Percentiles rank a stretch among this genome's conserved stretches.
Conservation (phyloP, 2,888 invertebrate genomes). For the Plutella xylostella region DNA sequence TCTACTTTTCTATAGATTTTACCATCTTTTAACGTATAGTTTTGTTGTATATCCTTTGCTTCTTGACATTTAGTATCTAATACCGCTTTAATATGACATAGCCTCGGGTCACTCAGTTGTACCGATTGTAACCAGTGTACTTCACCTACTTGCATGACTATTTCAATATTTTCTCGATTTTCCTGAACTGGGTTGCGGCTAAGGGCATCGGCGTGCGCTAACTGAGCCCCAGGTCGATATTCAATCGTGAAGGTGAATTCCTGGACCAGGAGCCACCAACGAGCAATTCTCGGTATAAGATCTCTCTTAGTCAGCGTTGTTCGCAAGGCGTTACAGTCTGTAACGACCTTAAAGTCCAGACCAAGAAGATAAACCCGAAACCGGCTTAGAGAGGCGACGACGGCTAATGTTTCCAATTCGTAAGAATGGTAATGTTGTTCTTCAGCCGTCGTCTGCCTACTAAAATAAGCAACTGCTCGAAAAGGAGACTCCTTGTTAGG, state of each 20-base stretch:
- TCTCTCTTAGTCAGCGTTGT: neutral
- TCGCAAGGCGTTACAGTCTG: neutral
- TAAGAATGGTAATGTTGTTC: slow-evolving; percentile 28
- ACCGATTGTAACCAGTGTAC: slow-evolving; percentile 15
- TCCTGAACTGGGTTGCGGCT: slow-evolving; percentile 2
- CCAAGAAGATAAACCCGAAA: neutral
- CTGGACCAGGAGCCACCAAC: neutral
- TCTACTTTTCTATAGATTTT: slow-evolving; percentile 14
- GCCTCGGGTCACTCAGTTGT: slow-evolving; percentile 14
- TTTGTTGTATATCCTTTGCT: neutral
- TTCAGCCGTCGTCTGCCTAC: slow-evolving; percentile 18
- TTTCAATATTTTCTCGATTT: slow-evolving; percentile 2
- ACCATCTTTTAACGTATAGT: slow-evolving; percentile 15
- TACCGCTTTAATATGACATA: slow-evolving; percentile 11
- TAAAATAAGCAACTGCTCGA: slow-evolving; percentile 20
- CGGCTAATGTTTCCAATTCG: slow-evolving; percentile 24
- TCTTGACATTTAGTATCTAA: slow-evolving; percentile 1
- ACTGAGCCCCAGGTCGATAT: neutral
- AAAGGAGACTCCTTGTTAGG: slow-evolving; percentile 5
- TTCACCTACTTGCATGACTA: neutral
- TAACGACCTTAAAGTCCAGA: neutral
- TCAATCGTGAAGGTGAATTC: neutral
- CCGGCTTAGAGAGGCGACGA: slow-evolving; percentile 5
- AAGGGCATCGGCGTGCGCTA: neutral
- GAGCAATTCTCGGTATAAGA: neutral